phyloP scores from a whole-genome alignment of 1,140 invertebrate species.

The Hestina assimilis region DNA sequence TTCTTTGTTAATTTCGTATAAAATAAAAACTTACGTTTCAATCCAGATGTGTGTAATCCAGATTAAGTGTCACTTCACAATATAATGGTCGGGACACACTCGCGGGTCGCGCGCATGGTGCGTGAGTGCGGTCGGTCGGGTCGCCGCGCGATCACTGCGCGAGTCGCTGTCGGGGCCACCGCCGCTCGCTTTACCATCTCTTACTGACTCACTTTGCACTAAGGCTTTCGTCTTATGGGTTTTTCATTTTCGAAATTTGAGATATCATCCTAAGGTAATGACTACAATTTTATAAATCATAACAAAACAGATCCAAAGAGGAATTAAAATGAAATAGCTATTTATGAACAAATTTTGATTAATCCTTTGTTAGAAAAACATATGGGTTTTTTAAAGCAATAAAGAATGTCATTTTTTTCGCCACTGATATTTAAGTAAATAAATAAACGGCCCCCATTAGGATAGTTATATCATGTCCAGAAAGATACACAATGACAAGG shows the following conservation, averaged over 20 bases:
- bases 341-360: no score
- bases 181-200: constrained; percentile 39
- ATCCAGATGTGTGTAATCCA: constrained; percentile 43
- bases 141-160: constrained; percentile 60
- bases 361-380: no score
- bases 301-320: no score
- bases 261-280: neutral
- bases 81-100: constrained; percentile 51
- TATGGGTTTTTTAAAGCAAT: no score
- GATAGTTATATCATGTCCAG: no score
- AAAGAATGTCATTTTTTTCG: no score
- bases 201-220: constrained; percentile 35
- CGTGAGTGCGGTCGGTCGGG: constrained; percentile 50
- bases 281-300: neutral
- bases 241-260: constrained; percentile 1
- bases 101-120: constrained; percentile 56
- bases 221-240: constrained; percentile 20
- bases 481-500: no score
- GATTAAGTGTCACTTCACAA: constrained; percentile 62
- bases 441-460: no score
- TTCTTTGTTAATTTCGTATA: neutral
- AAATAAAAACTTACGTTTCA: constrained; percentile 10
- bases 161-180: constrained; percentile 14
- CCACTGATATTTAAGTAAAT: no score
- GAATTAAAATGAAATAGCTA: no score